A percentile compares a stretch with the other conserved stretches of the same genome.
Conservation (phyloP, 2,888 invertebrate species). For the Acrobasis consociella region DNA sequence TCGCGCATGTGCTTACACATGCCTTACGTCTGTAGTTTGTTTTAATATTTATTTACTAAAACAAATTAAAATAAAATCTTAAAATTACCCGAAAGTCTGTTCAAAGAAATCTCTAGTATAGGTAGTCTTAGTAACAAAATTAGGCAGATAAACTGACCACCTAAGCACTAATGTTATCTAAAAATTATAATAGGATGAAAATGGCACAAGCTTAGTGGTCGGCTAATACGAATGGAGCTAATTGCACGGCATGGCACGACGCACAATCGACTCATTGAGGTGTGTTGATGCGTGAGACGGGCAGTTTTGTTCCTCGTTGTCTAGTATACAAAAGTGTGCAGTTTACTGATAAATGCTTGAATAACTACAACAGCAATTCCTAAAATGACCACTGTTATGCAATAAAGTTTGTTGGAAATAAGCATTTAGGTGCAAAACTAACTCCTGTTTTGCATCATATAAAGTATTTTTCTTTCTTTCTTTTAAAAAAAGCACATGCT, state of each 20-base stretch:
- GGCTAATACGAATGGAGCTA: conserved; percentile 76
- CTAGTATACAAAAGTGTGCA: too few relatives aligned
- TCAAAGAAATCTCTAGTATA: too few relatives aligned
- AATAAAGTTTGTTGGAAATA: conserved; percentile 51
- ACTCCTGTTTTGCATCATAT: too few relatives aligned
- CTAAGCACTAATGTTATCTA: conserved; percentile 41
- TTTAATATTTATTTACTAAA: too few relatives aligned
- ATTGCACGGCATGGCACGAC: too few relatives aligned
- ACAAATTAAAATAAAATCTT: too few relatives aligned
- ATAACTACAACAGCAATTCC: neutral
- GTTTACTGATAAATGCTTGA: too few relatives aligned
- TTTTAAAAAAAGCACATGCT: conserved; percentile 60
- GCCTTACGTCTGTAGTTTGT: too few relatives aligned
- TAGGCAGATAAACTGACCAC: neutral
- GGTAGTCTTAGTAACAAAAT: too few relatives aligned
- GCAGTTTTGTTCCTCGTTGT: too few relatives aligned
- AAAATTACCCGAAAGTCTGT: too few relatives aligned
- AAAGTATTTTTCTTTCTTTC: too few relatives aligned
- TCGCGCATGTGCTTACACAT: neutral
- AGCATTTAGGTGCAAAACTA: conserved; percentile 55
- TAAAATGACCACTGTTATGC: neutral
- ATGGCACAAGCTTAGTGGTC: conserved; percentile 58
- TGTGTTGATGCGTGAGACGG: conserved; percentile 48
- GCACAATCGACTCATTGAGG: conserved; percentile 73
- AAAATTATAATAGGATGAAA: conserved; percentile 56